phyloP scores from a whole-genome alignment of 2,797 vertebrate species.

The Spheniscus humboldti region DNA sequence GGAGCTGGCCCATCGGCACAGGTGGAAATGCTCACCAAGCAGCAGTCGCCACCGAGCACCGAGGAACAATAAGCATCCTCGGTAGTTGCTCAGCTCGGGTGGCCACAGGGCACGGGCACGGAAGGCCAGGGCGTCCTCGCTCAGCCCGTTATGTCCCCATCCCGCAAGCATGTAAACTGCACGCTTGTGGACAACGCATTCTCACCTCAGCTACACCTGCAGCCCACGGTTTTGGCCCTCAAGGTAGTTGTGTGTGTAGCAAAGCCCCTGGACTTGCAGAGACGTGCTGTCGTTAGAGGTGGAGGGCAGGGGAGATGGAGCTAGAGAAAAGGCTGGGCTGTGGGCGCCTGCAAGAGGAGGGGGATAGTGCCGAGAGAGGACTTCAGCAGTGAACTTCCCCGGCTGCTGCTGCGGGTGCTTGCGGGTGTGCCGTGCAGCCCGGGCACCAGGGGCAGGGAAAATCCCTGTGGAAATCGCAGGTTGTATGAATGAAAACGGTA shows the following conservation, averaged over 20 bases:
- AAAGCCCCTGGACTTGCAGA: not conserved
- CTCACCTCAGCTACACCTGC: not conserved
- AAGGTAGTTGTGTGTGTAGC: not conserved
- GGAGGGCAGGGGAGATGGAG: not conserved
- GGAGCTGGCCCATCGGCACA: not conserved
- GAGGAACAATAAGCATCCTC: not conserved
- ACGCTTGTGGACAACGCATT: not conserved
- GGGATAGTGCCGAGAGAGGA: no score
- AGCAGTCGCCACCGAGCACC: fast-evolving
- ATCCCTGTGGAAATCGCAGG: not conserved
- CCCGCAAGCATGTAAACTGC: not conserved
- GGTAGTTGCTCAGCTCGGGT: not conserved
- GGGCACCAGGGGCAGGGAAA: not conserved
- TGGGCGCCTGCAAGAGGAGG: not conserved
- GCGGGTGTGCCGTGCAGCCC: not conserved
- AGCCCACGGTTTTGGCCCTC: fast-evolving
- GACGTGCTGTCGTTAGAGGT: fast-evolving
- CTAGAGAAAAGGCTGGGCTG: not conserved
- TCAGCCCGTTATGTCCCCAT: not conserved
- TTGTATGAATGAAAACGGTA: fast-evolving
- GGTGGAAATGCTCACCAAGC: not conserved
- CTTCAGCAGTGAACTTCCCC: not conserved
- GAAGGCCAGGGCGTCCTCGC: not conserved
- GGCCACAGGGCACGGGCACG: not conserved
- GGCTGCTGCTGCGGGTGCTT: fast-evolving